phyloP scores from a whole-genome alignment of 2,888 invertebrate genomes.

The Eledona agricola region DNA sequence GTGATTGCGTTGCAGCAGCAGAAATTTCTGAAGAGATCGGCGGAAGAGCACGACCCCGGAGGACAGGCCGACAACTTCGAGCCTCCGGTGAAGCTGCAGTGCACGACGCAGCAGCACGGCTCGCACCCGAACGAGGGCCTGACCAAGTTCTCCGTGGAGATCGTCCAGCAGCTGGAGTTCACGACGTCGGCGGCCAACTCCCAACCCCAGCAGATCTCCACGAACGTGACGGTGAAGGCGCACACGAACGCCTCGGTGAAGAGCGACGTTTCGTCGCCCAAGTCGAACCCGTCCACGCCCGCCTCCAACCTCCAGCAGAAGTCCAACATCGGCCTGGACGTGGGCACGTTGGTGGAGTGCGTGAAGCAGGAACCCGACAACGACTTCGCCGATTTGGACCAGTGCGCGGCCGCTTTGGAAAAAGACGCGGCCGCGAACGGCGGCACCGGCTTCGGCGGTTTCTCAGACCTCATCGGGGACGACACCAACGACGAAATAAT shows the following conservation, averaged over 20 bases:
- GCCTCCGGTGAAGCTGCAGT: constrained; percentile 79
- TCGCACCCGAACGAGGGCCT: constrained; percentile 63
- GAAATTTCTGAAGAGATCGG: constrained; percentile 81
- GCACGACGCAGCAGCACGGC: constrained; percentile 66
- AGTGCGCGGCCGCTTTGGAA: constrained; percentile 85
- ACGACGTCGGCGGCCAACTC: constrained; percentile 87
- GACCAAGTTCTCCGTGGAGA: constrained; percentile 89
- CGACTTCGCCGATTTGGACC: constrained; percentile 86
- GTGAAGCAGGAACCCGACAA: constrained; percentile 74
- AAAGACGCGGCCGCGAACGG: constrained; percentile 80
- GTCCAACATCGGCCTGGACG: constrained; percentile 62
- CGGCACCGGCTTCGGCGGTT: constrained; percentile 77
- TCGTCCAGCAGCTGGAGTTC: constrained; percentile 90
- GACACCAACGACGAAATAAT: constrained; percentile 83
- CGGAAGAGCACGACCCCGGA: constrained; percentile 71
- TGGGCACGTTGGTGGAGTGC: constrained; percentile 79
- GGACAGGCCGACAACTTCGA: constrained; percentile 66
- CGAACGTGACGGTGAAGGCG: constrained; percentile 90
- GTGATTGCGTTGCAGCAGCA: constrained; percentile 88
- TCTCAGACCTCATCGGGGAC: constrained; percentile 84
- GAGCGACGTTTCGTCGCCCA: constrained; percentile 67
- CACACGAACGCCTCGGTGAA: constrained; percentile 75
- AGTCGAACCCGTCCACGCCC: constrained; percentile 64
- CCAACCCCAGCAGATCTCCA: constrained; percentile 89
- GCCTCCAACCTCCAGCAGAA: constrained; percentile 58